Conservation (phyloP, 1,140 invertebrate species). For the Saxidomus purpurata region DNA sequence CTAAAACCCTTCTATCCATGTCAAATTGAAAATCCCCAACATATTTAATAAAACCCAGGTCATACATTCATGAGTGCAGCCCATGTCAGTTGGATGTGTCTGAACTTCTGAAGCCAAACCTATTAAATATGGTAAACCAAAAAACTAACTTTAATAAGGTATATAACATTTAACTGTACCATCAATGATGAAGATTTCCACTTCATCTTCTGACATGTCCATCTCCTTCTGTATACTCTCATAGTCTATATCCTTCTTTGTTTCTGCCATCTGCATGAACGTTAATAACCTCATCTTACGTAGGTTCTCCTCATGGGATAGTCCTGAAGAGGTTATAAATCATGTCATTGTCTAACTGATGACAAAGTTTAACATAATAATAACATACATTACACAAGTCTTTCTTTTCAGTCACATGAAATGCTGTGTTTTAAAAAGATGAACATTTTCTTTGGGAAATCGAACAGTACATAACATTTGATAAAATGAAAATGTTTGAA, state of each 20-base stretch:
- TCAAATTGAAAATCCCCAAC: too few relatives aligned
- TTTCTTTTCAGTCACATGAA: neutral
- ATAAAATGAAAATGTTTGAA: conserved; percentile 31
- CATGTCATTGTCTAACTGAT: neutral
- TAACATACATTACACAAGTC: neutral
- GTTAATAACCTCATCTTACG: conserved; percentile 98
- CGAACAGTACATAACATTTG: too few relatives aligned
- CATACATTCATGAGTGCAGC: too few relatives aligned
- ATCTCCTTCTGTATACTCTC: conserved; percentile 95
- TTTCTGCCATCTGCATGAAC: conserved; percentile 98
- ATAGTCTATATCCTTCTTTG: conserved; percentile 95
- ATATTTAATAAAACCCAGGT: too few relatives aligned
- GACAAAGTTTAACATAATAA: too few relatives aligned
- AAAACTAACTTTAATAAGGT: too few relatives aligned
- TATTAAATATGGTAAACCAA: too few relatives aligned
- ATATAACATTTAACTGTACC: conserved; percentile 89
- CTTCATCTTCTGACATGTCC: conserved; percentile 94
- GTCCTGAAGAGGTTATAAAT: conserved; percentile 37
- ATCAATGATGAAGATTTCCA: conserved; percentile 98
- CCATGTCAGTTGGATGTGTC: too few relatives aligned
- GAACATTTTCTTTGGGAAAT: too few relatives aligned
- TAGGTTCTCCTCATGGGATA: conserved; percentile 95
- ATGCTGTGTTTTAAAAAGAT: too few relatives aligned
- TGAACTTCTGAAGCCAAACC: too few relatives aligned
- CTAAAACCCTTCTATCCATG: too few relatives aligned